Evolutionary conservation across 1,140 invertebrate genomes (phyloP), one percentile per base, ranked within the genome.

Genomic region (Riptortus pedestris): DNA sequence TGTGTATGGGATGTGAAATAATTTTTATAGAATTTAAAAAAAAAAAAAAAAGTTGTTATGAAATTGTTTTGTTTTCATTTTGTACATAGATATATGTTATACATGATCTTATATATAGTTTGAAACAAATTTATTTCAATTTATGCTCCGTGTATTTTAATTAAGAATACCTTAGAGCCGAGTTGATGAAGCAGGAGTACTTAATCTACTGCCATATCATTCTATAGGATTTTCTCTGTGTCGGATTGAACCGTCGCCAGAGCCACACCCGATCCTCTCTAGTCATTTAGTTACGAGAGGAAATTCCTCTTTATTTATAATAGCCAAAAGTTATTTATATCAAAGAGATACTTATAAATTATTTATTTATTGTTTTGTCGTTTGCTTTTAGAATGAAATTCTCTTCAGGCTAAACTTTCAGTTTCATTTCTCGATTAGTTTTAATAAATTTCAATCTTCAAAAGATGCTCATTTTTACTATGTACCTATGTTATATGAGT

Each of bases 181-280:
- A 7, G 5, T 14, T 38, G 14, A 38, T 14, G 14, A 5, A 5
- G 5, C 5, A 38, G 5, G 24, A 55, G 51, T 55, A 55, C 51
- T 55, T 55, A 55, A 55, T 55, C 2, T 55, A 55, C 51, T 55
- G 51, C 51, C 51, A 55, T 55, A 55, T 24, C 24, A 24, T 14
- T 55, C 51, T 55, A 38, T 14, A 7, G 14, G 14, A 38, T 38
- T 38, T 38, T 38, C n/a, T n/a, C n/a, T n/a, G n/a, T n/a, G n/a
- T n/a, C n/a, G n/a, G 31, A 5, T 55, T 55, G 51, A 55, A 16
- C 24, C 2, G 2, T 7, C 51, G 18, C 20, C 51, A 55, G 18
- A 24, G 18, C 51, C 24, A 14, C 26, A 14, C 31, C 14, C 14
- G 26, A 55, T 55, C 51, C 18, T 55, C 51, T 55, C 51, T 55